Evolutionary conservation across 1,140 invertebrate genomes (phyloP).

Genomic region (Choristoneura fumiferana): DNA sequence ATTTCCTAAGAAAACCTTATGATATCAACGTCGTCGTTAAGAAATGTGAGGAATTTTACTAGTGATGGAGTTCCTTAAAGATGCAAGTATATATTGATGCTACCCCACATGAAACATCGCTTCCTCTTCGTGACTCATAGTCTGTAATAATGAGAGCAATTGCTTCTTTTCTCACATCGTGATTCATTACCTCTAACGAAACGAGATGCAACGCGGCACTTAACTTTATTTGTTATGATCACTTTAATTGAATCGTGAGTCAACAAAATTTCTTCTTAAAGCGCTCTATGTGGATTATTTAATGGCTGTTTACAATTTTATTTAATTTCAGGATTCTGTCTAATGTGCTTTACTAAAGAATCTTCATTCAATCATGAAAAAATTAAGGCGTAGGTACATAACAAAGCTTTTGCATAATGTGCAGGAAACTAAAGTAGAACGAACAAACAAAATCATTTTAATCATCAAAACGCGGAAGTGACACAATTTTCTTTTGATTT

Average conservation of each 20-base stretch:
- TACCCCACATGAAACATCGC: conserved; percentile 44
- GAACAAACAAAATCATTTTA: conserved; percentile 1
- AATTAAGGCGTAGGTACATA: too few relatives aligned
- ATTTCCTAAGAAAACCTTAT: too few relatives aligned
- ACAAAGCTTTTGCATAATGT: not conserved
- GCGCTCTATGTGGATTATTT: conserved; percentile 32
- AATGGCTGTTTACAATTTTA: conserved; percentile 8
- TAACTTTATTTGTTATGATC: conserved; percentile 59
- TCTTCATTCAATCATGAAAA: too few relatives aligned
- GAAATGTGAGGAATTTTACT: too few relatives aligned
- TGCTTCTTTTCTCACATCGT: conserved; percentile 72
- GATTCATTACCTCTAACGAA: conserved; percentile 63
- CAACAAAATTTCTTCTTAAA: conserved; percentile 37
- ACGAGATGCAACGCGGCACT: conserved; percentile 47
- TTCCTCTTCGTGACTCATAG: conserved; percentile 60
- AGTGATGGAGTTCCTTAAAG: too few relatives aligned
- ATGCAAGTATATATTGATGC: conserved; percentile 9
- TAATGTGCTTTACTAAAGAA: too few relatives aligned
- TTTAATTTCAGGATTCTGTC: too few relatives aligned
- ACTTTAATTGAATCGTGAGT: conserved; percentile 58
- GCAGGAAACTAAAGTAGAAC: conserved; percentile 26
- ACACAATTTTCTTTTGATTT: conserved; percentile 38
- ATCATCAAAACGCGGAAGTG: conserved; percentile 44
- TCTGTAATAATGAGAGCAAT: conserved; percentile 66
- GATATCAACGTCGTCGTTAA: too few relatives aligned